A percentile compares a stretch with the other conserved stretches of the same genome.
Evolutionary conservation across 2,888 invertebrate species (phyloP).

Genomic region (Dolomedes plantarius): DNA sequence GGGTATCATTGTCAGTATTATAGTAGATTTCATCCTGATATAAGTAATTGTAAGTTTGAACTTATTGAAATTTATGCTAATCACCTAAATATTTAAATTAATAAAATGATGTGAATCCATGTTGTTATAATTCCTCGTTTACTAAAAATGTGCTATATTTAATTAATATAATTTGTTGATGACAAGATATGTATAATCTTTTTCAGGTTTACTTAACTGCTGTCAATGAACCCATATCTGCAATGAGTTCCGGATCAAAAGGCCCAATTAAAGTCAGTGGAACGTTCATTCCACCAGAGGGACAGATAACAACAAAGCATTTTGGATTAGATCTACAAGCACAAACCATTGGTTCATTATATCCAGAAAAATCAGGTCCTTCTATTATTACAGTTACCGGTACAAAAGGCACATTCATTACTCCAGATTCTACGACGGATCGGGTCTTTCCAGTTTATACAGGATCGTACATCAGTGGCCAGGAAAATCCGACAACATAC

Average conservation of each 20-base stretch:
- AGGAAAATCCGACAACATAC: conserved; percentile 74
- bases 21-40: no score
- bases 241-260: conserved; percentile 30
- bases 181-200: no score
- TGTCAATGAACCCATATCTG: conserved; percentile 52
- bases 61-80: no score
- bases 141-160: no score
- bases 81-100: no score
- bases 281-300: conserved; percentile 40
- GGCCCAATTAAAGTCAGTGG: conserved; percentile 38
- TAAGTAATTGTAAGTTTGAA: no score
- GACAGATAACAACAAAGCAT: conserved; percentile 30
- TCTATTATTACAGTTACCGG: conserved; percentile 75
- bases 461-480: conserved; percentile 75
- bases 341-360: conserved; percentile 33
- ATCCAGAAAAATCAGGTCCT: conserved; percentile 35
- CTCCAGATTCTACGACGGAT: conserved; percentile 70
- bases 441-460: conserved; percentile 76
- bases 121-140: no score
- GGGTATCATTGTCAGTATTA: no score
- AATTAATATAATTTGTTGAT: no score
- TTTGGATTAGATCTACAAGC: conserved; percentile 48
- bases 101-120: no score
- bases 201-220: conserved; percentile 56
- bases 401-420: conserved; percentile 75